phyloP scores from a whole-genome alignment of 92 coral and sea anemone species.

The Phenganax marumi region DNA sequence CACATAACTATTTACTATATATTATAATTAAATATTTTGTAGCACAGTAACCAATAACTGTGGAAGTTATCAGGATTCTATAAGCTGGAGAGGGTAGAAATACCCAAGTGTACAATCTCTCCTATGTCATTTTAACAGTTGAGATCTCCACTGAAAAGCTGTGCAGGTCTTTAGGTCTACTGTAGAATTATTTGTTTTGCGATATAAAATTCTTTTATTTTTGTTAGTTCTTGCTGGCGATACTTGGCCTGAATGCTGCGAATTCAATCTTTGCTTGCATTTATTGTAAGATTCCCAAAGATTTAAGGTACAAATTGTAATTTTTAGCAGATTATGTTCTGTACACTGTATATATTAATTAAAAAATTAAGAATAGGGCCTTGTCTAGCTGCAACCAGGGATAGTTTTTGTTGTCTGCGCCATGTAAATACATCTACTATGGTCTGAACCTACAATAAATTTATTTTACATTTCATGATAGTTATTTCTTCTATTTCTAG shows the following conservation, averaged over 20 bases:
- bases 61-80: no score
- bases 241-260: constrained; percentile 5
- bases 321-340: neutral
- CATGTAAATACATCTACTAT: no score
- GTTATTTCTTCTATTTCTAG: neutral
- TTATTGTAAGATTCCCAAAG: constrained; percentile 17
- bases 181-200: neutral
- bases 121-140: neutral
- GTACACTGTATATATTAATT: neutral
- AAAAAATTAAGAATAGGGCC: neutral
- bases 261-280: constrained; percentile 5
- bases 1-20: neutral
- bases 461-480: no score
- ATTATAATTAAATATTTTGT: neutral
- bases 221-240: constrained; percentile 15
- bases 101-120: neutral
- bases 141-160: neutral
- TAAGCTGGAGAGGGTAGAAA: no score
- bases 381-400: no score
- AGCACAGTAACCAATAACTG: no score
- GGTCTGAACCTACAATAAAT: no score
- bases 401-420: no score
- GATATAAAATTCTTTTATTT: neutral
- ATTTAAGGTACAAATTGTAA: constrained; percentile 9
- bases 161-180: no score